A percentile compares a stretch with the other conserved stretches of the same genome.
These are phyloP conservation scores for Nasonia giraulti DNA, from an alignment of 1,140 invertebrate species.

Conservation along the genomic window DNA sequence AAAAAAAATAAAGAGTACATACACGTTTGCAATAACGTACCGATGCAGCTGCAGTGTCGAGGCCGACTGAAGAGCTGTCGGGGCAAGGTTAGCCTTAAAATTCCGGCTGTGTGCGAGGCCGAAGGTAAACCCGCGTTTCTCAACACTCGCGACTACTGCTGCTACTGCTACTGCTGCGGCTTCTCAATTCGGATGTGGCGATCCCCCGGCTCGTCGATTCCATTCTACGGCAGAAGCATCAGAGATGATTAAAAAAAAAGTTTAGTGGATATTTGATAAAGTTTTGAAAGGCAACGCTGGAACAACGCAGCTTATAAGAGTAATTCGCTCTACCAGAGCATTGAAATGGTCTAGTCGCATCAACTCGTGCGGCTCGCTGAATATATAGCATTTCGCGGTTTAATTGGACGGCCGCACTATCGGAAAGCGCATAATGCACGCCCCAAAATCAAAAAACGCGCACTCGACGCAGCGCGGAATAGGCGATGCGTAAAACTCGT, in stretches of 20 bases:
- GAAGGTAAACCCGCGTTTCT: conserved; percentile 20
- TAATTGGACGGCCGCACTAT: neutral
- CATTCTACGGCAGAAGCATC: neutral
- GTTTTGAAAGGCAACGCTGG: neutral
- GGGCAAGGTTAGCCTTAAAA: conserved; percentile 29
- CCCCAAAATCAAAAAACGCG: neutral
- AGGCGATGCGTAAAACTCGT: neutral
- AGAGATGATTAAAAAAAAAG: too few species aligned
- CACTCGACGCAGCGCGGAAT: too few species aligned
- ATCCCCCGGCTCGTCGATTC: neutral
- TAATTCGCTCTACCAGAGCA: neutral
- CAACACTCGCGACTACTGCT: neutral
- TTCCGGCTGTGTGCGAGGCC: conserved; percentile 16
- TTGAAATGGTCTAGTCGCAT: too few species aligned
- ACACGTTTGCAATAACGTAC: conserved; percentile 8
- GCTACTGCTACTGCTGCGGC: neutral
- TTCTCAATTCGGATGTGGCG: neutral
- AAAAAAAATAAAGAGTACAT: neutral
- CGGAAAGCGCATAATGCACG: too few species aligned
- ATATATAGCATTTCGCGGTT: neutral
- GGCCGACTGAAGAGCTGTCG: neutral
- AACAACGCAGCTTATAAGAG: neutral
- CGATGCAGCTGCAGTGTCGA: conserved; percentile 3
- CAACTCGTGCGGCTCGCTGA: too few species aligned
- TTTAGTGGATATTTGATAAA: too few species aligned